Evolutionary conservation across 2,888 invertebrate species (phyloP), one percentile per base, ranked within the genome.

Genomic region (Blastobasis adustella): DNA sequence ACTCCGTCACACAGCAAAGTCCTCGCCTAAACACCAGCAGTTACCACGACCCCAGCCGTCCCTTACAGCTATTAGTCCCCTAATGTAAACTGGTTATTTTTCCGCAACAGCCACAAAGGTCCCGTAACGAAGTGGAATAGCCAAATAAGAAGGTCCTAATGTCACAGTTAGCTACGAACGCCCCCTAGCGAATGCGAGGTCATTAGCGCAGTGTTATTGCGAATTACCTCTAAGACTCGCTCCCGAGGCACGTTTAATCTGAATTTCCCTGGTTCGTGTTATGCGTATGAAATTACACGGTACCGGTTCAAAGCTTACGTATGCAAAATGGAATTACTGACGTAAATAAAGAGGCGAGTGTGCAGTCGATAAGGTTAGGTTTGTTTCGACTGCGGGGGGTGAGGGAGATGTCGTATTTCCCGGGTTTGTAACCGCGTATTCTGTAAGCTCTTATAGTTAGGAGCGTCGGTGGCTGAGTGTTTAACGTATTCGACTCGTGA

Each of bases 121-220:
- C 69, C 69, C 73, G 78, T 83, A 83, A 84, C 79, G 81, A 82
- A 81, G 79, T 79, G 73, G 75, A 83, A 82, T 82, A 83, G 82
- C 82, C 82, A 82, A 84, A 82, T 82, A 84, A 83, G 83, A 80
- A 81, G 82, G 82, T 82, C 74, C 76, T 83, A 85, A 86, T 82
- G 82, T 76, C 76, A 79, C 82, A 82, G 83, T 86, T 85, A 85
- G 74, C 76, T 69, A 76, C 71, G 80, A 80, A 81, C 79, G 76
- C 75, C 75, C 82, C 81, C 82, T 78, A 75, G 79, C 83, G 83
- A 85, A 84, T 84, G 76, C 72, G 62, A 73, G 76, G 72, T 85
- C 85, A 85, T 86, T 86, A 86, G 83, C 76, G 82, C 79, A 72
- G 71, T 81, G 83, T 84, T 84, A 84, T 82, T 84, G 79, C 82